These are phyloP conservation scores for Aphaenogaster rudis DNA, from an alignment of 1,140 invertebrate genomes.

Conservation along the genomic window DNA sequence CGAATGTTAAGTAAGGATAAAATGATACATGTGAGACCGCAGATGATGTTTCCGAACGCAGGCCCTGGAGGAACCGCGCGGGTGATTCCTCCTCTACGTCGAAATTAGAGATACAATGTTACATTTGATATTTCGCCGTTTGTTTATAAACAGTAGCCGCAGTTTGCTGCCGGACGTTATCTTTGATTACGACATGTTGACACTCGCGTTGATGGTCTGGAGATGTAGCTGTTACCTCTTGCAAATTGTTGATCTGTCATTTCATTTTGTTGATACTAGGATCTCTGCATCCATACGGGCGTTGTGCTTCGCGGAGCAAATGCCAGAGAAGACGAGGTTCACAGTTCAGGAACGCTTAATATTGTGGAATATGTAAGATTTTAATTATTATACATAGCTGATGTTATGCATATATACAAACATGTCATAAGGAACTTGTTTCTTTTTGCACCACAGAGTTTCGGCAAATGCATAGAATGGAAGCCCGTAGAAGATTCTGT, in stretches of 20 bases:
- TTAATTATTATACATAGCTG: background rate
- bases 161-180: background rate
- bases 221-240: background rate
- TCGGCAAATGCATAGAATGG: constrained; percentile 92
- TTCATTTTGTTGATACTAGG: constrained; percentile 77
- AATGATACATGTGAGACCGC: too few relatives aligned
- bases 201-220: background rate
- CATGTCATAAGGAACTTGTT: background rate
- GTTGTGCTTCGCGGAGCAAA: constrained; percentile 84
- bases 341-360: constrained; percentile 85
- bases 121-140: background rate
- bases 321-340: constrained; percentile 84
- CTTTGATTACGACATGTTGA: background rate
- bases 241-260: background rate
- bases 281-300: constrained; percentile 85
- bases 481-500: constrained; percentile 91
- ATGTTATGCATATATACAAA: background rate
- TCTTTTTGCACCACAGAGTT: constrained; percentile 80
- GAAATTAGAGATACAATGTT: constrained; percentile 1
- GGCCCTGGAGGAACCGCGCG: background rate
- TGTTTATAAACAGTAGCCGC: background rate
- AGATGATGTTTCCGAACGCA: too few relatives aligned
- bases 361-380: constrained; percentile 86
- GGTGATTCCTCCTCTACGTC: background rate
- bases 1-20: too few relatives aligned